These are phyloP conservation scores for Spilarctia lutea DNA, from an alignment of 2,888 invertebrate species.

Conservation along the genomic window DNA sequence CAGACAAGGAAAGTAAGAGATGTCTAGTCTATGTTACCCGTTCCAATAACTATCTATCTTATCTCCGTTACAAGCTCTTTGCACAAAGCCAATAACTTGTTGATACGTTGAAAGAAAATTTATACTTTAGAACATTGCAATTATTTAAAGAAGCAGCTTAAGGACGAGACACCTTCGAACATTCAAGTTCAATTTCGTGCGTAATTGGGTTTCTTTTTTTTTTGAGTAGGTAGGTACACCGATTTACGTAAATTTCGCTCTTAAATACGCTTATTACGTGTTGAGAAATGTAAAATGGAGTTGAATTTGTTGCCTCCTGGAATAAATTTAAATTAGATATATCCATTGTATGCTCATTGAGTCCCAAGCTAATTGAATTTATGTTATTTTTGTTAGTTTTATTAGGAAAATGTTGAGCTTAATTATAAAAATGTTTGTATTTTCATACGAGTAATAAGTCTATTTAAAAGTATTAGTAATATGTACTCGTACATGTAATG, in stretches of 20 bases:
- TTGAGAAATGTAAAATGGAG: background rate
- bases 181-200: background rate
- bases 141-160: background rate
- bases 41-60: constrained; percentile 3
- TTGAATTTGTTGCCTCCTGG: background rate
- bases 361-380: no score
- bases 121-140: background rate
- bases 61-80: background rate
- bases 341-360: background rate
- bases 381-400: background rate
- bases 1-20: background rate
- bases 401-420: no score
- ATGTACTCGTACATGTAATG: no score
- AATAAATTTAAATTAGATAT: background rate
- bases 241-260: background rate
- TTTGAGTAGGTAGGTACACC: background rate
- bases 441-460: no score
- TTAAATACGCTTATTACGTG: background rate
- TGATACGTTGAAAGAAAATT: background rate
- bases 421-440: no score
- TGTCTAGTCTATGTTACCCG: background rate
- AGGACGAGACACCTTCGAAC: background rate
- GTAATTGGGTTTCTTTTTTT: background rate
- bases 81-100: background rate
- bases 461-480: no score